phyloP scores from a whole-genome alignment of 2,113 vertebrate species.

The Hippocampus barbouri region DNA sequence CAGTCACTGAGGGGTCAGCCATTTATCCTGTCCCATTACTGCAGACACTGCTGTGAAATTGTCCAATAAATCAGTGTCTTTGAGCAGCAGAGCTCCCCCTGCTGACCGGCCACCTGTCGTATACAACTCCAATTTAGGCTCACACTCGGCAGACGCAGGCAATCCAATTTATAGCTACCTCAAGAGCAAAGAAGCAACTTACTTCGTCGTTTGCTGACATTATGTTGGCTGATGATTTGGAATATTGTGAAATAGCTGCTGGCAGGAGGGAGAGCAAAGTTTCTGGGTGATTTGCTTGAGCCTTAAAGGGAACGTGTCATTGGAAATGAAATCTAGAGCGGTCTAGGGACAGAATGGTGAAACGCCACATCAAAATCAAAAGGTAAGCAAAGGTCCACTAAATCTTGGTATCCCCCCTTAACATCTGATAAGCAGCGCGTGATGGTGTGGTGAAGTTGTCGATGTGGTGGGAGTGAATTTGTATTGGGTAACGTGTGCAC shows the following conservation, averaged over 20 bases:
- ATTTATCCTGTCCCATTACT: slow-evolving; percentile 78
- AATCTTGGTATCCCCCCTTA: not conserved
- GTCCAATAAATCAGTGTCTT: slow-evolving; percentile 78
- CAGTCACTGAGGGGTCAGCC: slow-evolving; percentile 69
- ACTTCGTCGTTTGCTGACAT: not conserved
- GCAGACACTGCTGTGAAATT: slow-evolving; percentile 74
- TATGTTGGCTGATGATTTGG: not conserved
- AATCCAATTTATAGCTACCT: not conserved
- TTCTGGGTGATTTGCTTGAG: not conserved
- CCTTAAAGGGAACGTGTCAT: not conserved
- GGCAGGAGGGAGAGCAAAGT: not conserved
- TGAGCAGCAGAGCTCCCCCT: slow-evolving; percentile 50
- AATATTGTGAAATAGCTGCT: not conserved
- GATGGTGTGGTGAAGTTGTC: no score
- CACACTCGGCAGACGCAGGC: not conserved
- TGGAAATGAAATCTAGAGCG: not conserved
- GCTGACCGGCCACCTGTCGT: slow-evolving; percentile 24
- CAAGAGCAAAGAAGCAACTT: not conserved
- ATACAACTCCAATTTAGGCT: slow-evolving; percentile 42
- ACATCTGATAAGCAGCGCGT: no score
- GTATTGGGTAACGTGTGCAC: no score
- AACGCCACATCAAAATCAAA: not conserved
- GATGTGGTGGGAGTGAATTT: no score
- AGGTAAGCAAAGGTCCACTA: not conserved
- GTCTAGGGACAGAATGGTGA: not conserved